These are phyloP conservation scores for Dufourea novaeangliae DNA, from an alignment of 1,140 invertebrate genomes.

Conservation along the genomic window DNA sequence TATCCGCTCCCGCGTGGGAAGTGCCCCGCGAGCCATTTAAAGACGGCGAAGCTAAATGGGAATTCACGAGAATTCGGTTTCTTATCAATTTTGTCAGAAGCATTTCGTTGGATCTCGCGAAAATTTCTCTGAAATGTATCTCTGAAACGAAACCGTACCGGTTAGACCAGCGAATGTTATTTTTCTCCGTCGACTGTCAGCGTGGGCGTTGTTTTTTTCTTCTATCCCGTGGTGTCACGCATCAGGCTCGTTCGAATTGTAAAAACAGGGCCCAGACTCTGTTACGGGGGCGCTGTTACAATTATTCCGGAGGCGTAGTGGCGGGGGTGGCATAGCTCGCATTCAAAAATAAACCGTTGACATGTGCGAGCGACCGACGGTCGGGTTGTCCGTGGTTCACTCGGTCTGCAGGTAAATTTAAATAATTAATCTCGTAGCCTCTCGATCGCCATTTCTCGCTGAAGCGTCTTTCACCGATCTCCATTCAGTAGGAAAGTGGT, in stretches of 20 bases:
- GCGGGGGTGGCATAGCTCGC: slow-evolving; percentile 5
- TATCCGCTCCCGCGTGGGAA: not conserved
- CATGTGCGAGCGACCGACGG: slow-evolving; percentile 27
- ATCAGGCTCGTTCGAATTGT: slow-evolving; percentile 30
- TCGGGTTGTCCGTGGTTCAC: not conserved
- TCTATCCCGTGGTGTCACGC: not conserved
- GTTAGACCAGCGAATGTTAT: not conserved
- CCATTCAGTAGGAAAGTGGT: not conserved
- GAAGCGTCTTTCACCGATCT: not conserved
- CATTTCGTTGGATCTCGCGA: too few relatives aligned
- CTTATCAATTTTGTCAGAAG: too few relatives aligned
- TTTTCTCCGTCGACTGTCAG: too few relatives aligned
- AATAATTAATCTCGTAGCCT: slow-evolving; percentile 47
- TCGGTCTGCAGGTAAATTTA: slow-evolving; percentile 16
- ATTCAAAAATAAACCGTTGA: slow-evolving; percentile 63
- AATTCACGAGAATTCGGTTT: not conserved
- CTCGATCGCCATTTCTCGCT: not conserved
- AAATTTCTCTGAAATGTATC: not conserved
- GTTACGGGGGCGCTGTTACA: slow-evolving; percentile 6
- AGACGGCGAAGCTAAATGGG: not conserved
- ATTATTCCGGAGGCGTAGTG: slow-evolving; percentile 28
- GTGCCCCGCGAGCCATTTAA: too few relatives aligned
- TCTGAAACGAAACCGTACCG: too few relatives aligned
- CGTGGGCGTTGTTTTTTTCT: not conserved
- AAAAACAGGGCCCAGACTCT: slow-evolving; percentile 48